Evolutionary conservation across 1,140 invertebrate genomes (phyloP).

Genomic region (Apolygus lucorum): DNA sequence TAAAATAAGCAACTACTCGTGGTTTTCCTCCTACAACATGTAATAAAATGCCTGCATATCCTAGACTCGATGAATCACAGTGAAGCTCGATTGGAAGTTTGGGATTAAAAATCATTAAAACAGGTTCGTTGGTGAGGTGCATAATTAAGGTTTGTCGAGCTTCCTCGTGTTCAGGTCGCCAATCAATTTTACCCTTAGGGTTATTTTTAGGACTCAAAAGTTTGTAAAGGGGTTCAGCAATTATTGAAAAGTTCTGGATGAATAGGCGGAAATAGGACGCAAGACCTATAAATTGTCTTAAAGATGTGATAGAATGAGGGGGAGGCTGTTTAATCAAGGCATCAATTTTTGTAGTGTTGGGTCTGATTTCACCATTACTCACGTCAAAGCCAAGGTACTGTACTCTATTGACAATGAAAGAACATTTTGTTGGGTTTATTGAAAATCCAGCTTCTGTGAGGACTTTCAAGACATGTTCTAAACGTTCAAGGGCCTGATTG

Average conservation of each 20-base stretch:
- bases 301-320: slow-evolving; percentile 34
- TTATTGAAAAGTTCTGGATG: slow-evolving; percentile 33
- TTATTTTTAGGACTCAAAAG: not conserved
- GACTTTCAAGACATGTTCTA: slow-evolving; percentile 12
- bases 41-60: slow-evolving; percentile 29
- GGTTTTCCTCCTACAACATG: slow-evolving; percentile 16
- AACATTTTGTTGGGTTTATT: slow-evolving; percentile 34
- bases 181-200: not conserved
- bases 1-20: slow-evolving; percentile 34
- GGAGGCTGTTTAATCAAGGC: slow-evolving; percentile 28
- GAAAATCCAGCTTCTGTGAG: slow-evolving; percentile 21
- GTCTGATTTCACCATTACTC: slow-evolving; percentile 28
- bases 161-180: slow-evolving; percentile 13
- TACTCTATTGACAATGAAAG: slow-evolving; percentile 33
- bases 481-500: slow-evolving; percentile 12
- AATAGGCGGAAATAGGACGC: slow-evolving; percentile 36
- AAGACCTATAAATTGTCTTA: slow-evolving; percentile 33
- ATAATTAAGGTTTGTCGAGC: not conserved
- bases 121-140: slow-evolving; percentile 31
- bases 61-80: slow-evolving; percentile 29
- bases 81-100: slow-evolving; percentile 35
- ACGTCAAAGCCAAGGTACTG: slow-evolving; percentile 36
- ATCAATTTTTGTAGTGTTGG: slow-evolving; percentile 28
- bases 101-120: slow-evolving; percentile 38
- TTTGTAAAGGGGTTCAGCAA: slow-evolving; percentile 32